Conservation (phyloP, 2,888 invertebrate genomes). For the Scrobipalpa atriplicella region DNA sequence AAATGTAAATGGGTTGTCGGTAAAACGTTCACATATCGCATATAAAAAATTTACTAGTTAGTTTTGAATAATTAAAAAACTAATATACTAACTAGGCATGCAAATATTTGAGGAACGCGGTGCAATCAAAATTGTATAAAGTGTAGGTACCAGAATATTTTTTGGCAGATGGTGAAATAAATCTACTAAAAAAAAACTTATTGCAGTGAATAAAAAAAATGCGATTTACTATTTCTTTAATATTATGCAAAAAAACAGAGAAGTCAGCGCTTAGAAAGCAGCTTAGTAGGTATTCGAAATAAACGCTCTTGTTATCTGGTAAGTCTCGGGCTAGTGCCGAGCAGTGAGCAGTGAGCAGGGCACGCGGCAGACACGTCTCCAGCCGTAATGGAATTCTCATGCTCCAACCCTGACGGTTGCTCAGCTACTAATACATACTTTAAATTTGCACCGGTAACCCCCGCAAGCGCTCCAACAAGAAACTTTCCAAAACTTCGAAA, state of each 20-base stretch:
- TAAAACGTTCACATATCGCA: too few species aligned
- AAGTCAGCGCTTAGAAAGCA: slow-evolving; percentile 8
- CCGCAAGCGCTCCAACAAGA: slow-evolving; percentile 65
- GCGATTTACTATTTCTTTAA: too few species aligned
- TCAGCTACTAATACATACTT: slow-evolving; percentile 76
- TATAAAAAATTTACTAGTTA: too few species aligned
- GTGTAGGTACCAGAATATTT: too few species aligned
- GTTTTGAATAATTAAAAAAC: too few species aligned
- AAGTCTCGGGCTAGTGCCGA: neutral
- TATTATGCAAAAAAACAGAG: neutral
- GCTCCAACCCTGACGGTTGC: slow-evolving; percentile 72
- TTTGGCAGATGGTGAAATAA: too few species aligned
- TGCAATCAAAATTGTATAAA: too few species aligned
- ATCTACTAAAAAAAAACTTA: too few species aligned
- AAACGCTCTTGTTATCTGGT: neutral
- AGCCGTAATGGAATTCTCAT: slow-evolving; percentile 79
- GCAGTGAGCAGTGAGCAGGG: slow-evolving; percentile 31
- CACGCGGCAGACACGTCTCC: slow-evolving; percentile 62
- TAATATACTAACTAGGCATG: too few species aligned
- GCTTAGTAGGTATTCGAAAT: neutral
- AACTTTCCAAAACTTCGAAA: slow-evolving; percentile 69
- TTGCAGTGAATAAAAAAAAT: too few species aligned
- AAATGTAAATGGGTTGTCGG: too few species aligned
- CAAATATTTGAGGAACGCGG: too few species aligned
- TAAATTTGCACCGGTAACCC: slow-evolving; percentile 77